Evolutionary conservation across 2,797 vertebrate species (phyloP).

Genomic region (Lepidocolaptes lacrymiger): DNA sequence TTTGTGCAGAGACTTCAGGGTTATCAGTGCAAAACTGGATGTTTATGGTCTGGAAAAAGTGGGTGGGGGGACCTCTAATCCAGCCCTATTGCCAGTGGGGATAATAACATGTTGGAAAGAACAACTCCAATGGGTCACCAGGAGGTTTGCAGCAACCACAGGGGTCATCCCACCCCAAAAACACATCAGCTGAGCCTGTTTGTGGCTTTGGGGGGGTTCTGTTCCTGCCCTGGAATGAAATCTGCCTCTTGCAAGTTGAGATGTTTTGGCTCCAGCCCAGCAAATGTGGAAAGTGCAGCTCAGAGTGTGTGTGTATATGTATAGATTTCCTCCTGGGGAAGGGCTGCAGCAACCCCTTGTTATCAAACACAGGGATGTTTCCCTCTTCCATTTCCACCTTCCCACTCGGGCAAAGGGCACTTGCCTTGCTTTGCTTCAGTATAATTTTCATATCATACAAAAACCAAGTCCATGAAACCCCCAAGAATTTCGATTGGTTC

Average conservation of each 20-base stretch:
- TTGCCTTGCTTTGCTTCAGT: background rate
- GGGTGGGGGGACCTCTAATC: background rate
- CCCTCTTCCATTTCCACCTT: background rate
- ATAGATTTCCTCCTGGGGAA: background rate
- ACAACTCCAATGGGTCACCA: background rate
- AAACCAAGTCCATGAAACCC: background rate
- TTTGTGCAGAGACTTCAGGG: background rate
- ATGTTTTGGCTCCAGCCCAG: conserved; percentile 9
- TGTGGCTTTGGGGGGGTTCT: background rate
- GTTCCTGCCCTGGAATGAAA: background rate
- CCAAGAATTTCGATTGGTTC: background rate
- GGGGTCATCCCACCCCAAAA: background rate
- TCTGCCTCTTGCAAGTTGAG: background rate
- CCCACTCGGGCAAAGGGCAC: background rate
- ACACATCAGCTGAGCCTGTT: background rate
- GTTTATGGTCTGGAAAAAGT: background rate
- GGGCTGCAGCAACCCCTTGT: background rate
- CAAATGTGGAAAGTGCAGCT: background rate
- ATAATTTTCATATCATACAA: background rate
- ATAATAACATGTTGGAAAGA: background rate
- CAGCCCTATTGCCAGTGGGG: background rate
- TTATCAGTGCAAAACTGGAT: background rate
- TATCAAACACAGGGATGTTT: conserved; percentile 22
- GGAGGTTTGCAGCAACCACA: background rate
- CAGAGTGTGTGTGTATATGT: background rate